Percentiles rank a stretch among this genome's conserved stretches.
Evolutionary conservation across 1,140 invertebrate species (phyloP).

Genomic region (Lanistes nyassanus): DNA sequence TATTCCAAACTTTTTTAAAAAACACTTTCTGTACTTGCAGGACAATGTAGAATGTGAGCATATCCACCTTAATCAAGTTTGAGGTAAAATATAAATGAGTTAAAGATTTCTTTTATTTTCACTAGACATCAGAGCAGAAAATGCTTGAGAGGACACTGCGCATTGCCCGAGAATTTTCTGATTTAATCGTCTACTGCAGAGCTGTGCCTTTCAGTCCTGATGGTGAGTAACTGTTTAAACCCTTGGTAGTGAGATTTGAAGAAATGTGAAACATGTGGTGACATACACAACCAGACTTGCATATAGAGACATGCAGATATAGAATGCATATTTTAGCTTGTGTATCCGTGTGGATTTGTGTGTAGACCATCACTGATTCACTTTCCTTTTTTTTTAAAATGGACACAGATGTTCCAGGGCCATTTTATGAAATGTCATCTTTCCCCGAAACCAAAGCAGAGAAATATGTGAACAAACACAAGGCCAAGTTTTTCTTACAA

Average conservation of each 20-base stretch:
- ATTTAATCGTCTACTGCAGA: slow-evolving; percentile 94
- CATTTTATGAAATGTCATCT: slow-evolving; percentile 94
- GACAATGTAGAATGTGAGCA: too few relatives aligned
- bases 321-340: background rate
- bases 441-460: slow-evolving; percentile 96
- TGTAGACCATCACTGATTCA: too few relatives aligned
- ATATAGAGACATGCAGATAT: background rate
- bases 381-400: too few relatives aligned
- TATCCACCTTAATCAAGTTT: too few relatives aligned
- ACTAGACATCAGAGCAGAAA: slow-evolving; percentile 71
- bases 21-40: too few relatives aligned
- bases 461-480: slow-evolving; percentile 83
- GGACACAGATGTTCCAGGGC: slow-evolving; percentile 43
- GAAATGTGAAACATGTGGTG: background rate
- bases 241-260: too few relatives aligned
- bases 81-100: background rate
- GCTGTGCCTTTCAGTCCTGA: slow-evolving; percentile 75
- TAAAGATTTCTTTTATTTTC: slow-evolving; percentile 19
- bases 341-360: slow-evolving; percentile 1
- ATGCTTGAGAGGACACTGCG: slow-evolving; percentile 88
- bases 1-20: too few relatives aligned
- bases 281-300: background rate
- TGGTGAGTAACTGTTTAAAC: slow-evolving; percentile 37
- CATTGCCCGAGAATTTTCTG: slow-evolving; percentile 95
- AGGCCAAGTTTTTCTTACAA: slow-evolving; percentile 82